Evolutionary conservation across 2,113 vertebrate species (phyloP).

Genomic region (Grus americana): DNA sequence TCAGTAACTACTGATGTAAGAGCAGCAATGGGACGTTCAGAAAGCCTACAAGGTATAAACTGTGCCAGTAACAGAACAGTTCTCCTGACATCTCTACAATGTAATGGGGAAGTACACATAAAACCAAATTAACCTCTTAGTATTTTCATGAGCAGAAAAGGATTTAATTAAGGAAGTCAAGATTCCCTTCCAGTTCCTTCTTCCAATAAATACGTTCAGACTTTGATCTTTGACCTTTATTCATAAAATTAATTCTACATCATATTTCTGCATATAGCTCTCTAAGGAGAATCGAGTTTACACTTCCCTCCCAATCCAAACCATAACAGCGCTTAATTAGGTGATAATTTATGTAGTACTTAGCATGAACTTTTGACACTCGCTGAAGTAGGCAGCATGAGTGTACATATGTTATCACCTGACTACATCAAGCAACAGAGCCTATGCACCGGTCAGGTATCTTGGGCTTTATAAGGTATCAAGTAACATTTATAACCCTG

Average conservation of each 20-base stretch:
- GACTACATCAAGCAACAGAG: slow-evolving; percentile 70
- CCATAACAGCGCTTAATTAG: slow-evolving; percentile 80
- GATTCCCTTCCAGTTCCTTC: slow-evolving; percentile 10
- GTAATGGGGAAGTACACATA: neutral
- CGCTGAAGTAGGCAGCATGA: slow-evolving; percentile 68
- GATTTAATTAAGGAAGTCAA: slow-evolving; percentile 35
- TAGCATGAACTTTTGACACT: slow-evolving; percentile 80
- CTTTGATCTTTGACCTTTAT: slow-evolving; percentile 75
- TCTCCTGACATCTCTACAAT: neutral
- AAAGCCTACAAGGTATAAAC: neutral
- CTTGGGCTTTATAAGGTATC: slow-evolving; percentile 76
- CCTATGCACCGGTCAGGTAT: slow-evolving; percentile 53
- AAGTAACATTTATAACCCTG: slow-evolving; percentile 71
- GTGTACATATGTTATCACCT: slow-evolving; percentile 78
- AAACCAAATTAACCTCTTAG: slow-evolving; percentile 8
- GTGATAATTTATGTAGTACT: slow-evolving; percentile 85
- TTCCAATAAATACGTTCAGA: slow-evolving; percentile 50
- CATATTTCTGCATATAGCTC: slow-evolving; percentile 78
- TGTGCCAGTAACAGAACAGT: neutral
- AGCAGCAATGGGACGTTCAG: neutral
- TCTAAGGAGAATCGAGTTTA: slow-evolving; percentile 82
- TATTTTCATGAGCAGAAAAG: slow-evolving; percentile 31
- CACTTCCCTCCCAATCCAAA: slow-evolving; percentile 72
- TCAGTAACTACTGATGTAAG: neutral
- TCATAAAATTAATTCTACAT: slow-evolving; percentile 78